Evolutionary conservation across 2,113 vertebrate species (phyloP).

Genomic region (Otocyon megalotis): DNA sequence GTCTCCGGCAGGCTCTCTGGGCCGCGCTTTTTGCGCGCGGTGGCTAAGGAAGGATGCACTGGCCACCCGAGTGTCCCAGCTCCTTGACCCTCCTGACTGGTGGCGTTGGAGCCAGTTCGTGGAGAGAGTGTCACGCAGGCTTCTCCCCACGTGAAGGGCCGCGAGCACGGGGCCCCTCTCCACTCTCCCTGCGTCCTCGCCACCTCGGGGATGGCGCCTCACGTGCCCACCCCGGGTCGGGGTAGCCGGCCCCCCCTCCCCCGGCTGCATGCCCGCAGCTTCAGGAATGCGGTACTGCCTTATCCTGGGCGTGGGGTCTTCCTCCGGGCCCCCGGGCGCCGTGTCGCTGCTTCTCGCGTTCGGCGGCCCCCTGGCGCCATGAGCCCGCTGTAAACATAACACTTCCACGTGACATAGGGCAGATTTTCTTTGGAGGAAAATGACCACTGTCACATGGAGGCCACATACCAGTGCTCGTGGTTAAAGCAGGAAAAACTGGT

Average conservation of each 20-base stretch:
- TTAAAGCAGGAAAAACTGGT: neutral
- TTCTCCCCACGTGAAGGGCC: neutral
- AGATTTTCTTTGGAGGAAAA: neutral
- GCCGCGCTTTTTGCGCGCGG: too few relatives aligned
- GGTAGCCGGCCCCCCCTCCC: neutral
- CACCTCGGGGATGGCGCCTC: fast-evolving
- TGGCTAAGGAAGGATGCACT: too few relatives aligned
- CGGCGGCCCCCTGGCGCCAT: neutral
- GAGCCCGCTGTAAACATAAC: neutral
- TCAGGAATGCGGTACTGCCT: neutral
- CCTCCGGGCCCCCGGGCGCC: neutral
- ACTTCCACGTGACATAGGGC: neutral
- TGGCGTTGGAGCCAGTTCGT: neutral
- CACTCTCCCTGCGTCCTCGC: neutral
- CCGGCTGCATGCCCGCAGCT: neutral
- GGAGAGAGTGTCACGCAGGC: neutral
- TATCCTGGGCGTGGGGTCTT: neutral
- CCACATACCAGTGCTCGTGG: neutral
- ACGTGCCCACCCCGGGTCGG: fast-evolving
- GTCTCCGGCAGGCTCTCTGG: neutral
- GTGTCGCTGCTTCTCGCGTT: neutral
- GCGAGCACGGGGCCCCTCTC: neutral
- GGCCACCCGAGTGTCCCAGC: too few relatives aligned
- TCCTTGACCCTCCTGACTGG: neutral
- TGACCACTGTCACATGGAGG: neutral